Evolutionary conservation across 2,113 vertebrate species (phyloP).

Genomic region (Bostrychus sinensis): DNA sequence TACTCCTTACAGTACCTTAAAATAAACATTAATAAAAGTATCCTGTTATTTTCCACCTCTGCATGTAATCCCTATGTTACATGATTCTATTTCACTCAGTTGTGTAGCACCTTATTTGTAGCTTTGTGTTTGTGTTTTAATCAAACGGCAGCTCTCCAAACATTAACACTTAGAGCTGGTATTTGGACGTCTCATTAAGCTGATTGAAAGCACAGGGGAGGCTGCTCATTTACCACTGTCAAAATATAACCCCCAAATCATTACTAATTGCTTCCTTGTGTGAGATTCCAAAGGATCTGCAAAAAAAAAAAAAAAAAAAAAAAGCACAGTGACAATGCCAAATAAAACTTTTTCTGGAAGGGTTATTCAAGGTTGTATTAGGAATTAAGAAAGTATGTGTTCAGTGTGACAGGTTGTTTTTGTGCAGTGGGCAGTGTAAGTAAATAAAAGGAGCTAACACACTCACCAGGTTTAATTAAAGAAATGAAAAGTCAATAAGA

Average conservation of each 20-base stretch:
- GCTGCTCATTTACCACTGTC: background rate
- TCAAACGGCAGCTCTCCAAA: background rate
- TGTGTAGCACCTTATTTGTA: background rate
- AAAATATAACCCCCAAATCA: background rate
- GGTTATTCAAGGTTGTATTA: background rate
- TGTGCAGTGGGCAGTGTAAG: background rate
- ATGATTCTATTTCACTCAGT: background rate
- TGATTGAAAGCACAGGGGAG: slow-evolving; percentile 11
- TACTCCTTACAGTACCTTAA: too few relatives aligned
- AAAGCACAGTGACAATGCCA: background rate
- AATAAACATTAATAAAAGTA: too few relatives aligned
- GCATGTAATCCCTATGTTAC: background rate
- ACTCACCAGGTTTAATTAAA: background rate
- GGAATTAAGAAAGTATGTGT: background rate
- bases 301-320: too few relatives aligned
- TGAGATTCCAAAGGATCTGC: background rate
- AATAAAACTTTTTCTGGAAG: background rate
- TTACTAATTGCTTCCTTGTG: background rate
- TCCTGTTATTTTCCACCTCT: background rate
- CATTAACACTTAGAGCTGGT: background rate
- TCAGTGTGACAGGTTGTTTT: background rate
- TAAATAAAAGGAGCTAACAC: background rate
- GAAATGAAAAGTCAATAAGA: background rate
- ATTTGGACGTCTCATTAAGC: background rate
- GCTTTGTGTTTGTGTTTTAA: background rate